Evolutionary conservation across 2,888 invertebrate genomes (phyloP), one percentile per base, ranked within the genome.

Genomic region (Halocaridina rubra): DNA sequence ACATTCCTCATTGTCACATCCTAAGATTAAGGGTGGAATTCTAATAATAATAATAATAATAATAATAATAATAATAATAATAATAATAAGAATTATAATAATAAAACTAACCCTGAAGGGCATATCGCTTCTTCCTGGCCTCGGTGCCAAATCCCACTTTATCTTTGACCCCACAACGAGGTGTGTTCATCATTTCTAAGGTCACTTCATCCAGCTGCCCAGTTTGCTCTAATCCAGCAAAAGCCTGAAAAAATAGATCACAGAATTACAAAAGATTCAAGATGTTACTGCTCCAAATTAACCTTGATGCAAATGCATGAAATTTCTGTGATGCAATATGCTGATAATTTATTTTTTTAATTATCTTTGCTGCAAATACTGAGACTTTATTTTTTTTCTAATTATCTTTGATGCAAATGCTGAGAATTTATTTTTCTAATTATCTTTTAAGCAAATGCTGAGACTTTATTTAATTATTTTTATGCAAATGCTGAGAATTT

Each of bases 91-190:
- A n/a, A n/a, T 16, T 29, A 22, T 1, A 64, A 64, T 7, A 64
- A 22, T 22, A 29, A 24, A 29, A 72, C 89, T 85, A 86, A 91
- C 91, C 91, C 89, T 91, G 91, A 39, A 91, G 89, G 10, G 91
- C 91, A 86, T 91, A 92, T 76, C 92, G 89, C 89, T 90, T 91
- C 80, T 89, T 90, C 32, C 90, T 88, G 4, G 91, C 91, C 13
- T 89, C 89, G 67, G 89, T 88, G 27, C 90, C 90, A 27, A 90
- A 90, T 0, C 90, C 91, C n/a, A 91, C 88, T 71, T 89, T 90
- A 88, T 91, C 92, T 61, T 89, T 89, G 77, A 91, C 90, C 2
- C 92, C 91, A 89, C 91, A 91, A 8, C 91, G 89, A 2, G 91
- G 91, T 75, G 89, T 88, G 67, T 89, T 89, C 91, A 91, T 91